A percentile compares a stretch with the other conserved stretches of the same genome.
Conservation (phyloP, 2,888 invertebrate genomes). For the Orchestes rusci region DNA sequence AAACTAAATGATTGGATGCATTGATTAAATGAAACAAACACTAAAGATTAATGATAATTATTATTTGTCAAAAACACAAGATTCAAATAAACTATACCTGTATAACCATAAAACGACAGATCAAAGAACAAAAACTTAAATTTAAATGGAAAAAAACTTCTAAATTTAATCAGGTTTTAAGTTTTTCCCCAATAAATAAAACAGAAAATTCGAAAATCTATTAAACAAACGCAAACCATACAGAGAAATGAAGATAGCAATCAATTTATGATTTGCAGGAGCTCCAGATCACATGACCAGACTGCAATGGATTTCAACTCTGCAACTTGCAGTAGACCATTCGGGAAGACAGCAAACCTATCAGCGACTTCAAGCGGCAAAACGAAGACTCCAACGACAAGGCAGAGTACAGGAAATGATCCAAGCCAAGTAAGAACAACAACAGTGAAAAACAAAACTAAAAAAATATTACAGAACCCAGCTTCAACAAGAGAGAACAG, state of each 20-base stretch:
- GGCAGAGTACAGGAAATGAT: slow-evolving; percentile 54
- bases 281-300: slow-evolving; percentile 70
- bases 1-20: too few species aligned
- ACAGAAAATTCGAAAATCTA: background rate
- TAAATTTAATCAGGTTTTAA: too few species aligned
- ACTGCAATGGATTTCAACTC: slow-evolving; percentile 68
- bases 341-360: slow-evolving; percentile 62
- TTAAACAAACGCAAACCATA: background rate
- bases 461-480: slow-evolving; percentile 40
- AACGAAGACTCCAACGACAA: slow-evolving; percentile 47
- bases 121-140: too few species aligned
- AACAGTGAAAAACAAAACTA: background rate
- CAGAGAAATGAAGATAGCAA: background rate
- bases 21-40: too few species aligned
- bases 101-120: too few species aligned
- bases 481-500: slow-evolving; percentile 59
- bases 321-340: slow-evolving; percentile 64
- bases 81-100: too few species aligned
- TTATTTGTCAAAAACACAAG: too few species aligned
- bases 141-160: too few species aligned
- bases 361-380: slow-evolving; percentile 55
- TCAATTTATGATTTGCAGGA: slow-evolving; percentile 36
- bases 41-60: too few species aligned
- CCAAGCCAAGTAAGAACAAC: slow-evolving; percentile 41
- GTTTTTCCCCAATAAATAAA: too few species aligned